Evolutionary conservation across 2,797 vertebrate genomes (phyloP), one percentile per base, ranked within the genome.

Genomic region (Phalanger gymnotis): DNA sequence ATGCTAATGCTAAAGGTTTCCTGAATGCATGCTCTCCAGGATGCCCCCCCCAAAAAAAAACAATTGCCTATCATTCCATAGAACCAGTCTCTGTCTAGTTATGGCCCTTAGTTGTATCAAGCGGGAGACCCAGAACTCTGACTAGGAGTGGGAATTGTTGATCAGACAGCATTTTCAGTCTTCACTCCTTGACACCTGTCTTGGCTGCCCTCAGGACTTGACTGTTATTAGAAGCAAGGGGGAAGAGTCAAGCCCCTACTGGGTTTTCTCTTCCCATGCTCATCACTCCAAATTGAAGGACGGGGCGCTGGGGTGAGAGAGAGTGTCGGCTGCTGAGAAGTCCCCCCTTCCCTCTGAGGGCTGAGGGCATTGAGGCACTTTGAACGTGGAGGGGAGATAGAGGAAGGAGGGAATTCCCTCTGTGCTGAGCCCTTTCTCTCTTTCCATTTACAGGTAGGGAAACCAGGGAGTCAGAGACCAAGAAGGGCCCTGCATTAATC

Each of bases 311-410:
- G 61, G 19, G 1, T 40, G 40, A 73, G 66, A n/a, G n/a, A 22
- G n/a, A 73, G n/a, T n/a, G 66, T 40, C 22, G 22, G 73, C 40
- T 87, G 73, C 4, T 47, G 73, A 47, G 22, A 81, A 81, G 73
- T 47, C 19, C 22, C 73, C 73, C 73, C 73, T 81, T 81, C 40
- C 19, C 40, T 81, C 40, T 81, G 73, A 47, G 40, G 73, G 73
- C 16, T 81, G 97, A 94, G 97, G 94, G 95, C 92, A 96, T 92
- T 94, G 97, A 98, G 97, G 98, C 97, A 98, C 97, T 98, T 98
- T 58, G 98, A 97, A 94, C 95, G 95, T 94, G 66, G 95, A 91
- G 73, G 30, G 54, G 30, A 4, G n/a, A 56, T 56, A 92, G 92
- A 91, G 95, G 91, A 93, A 52, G 93, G 81, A 94, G 52, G 40